Percentiles rank a stretch among this genome's conserved stretches.
Conservation (phyloP, 1,140 invertebrate species). For the Drosophila sucinea region DNA sequence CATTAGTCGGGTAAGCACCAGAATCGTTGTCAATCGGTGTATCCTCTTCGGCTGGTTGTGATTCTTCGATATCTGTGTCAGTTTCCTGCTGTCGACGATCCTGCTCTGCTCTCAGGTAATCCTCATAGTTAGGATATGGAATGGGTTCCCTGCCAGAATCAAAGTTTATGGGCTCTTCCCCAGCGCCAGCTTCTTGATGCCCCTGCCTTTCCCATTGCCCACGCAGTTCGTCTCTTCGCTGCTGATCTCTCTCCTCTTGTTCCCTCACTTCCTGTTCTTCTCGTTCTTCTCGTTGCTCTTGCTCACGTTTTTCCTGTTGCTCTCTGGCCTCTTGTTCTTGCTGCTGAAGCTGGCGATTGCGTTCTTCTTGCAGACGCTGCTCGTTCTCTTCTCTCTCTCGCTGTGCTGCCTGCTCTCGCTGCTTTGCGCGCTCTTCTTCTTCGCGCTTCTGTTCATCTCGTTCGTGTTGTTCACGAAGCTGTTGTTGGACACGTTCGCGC, state of each 20-base stretch:
- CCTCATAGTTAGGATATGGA: conserved; percentile 28
- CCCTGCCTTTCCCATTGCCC: conserved; percentile 20
- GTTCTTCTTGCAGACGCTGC: conserved; percentile 16
- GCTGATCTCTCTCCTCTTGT: conserved; percentile 37
- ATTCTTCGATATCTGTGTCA: conserved; percentile 27
- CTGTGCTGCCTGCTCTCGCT: conserved; percentile 27
- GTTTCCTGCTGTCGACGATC: conserved; percentile 26
- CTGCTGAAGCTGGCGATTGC: conserved; percentile 6
- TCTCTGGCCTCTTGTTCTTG: conserved; percentile 12
- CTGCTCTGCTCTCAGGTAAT: conserved; percentile 22
- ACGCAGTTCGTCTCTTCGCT: conserved; percentile 19
- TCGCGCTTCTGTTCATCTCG: conserved; percentile 10
- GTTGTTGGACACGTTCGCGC: neutral
- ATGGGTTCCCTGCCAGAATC: neutral
- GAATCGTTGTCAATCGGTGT: neutral
- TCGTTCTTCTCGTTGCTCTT: conserved; percentile 22
- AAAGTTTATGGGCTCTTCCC: neutral
- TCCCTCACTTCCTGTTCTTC: conserved; percentile 28
- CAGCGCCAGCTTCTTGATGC: neutral
- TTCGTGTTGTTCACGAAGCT: conserved; percentile 9
- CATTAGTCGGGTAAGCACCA: neutral
- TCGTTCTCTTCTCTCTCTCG: conserved; percentile 15
- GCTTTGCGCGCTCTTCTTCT: neutral
- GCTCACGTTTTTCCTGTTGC: conserved; percentile 5
- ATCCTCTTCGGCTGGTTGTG: neutral